A percentile compares a stretch with the other conserved stretches of the same genome.
phyloP scores from a whole-genome alignment of 2,888 invertebrate species.

The Sericinus montela region DNA sequence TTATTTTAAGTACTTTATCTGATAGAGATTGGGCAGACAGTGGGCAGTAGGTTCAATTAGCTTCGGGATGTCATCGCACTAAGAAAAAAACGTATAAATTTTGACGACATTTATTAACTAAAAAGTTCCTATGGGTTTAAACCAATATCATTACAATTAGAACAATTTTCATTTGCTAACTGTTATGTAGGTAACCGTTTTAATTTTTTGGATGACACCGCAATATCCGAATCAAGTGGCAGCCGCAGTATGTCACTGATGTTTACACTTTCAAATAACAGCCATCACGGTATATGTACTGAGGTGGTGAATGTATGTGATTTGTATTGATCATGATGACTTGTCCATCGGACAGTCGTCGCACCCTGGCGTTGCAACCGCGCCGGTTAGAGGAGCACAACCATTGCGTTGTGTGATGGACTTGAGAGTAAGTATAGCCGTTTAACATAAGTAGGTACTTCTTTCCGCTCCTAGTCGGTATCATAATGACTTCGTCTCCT shows the following conservation, averaged over 20 bases:
- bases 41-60: no score
- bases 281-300: constrained; percentile 27
- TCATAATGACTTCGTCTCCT: constrained; percentile 28
- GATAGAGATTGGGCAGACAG: no score
- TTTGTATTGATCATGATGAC: constrained; percentile 18
- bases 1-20: no score
- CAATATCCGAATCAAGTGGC: no score
- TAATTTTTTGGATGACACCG: no score
- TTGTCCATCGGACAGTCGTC: constrained; percentile 17
- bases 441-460: constrained; percentile 38
- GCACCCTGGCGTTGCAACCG: constrained; percentile 31
- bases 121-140: no score
- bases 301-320: constrained; percentile 33
- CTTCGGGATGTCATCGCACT: no score
- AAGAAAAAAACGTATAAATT: no score
- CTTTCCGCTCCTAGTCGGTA: constrained; percentile 36
- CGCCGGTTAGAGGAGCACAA: constrained; percentile 35
- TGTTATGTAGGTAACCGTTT: no score
- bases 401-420: constrained; percentile 37
- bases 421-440: constrained; percentile 43
- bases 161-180: no score
- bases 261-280: constrained; percentile 26
- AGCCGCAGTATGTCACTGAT: background rate
- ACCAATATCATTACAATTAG: no score
- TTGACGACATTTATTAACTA: no score